A percentile compares a stretch with the other conserved stretches of the same genome.
Evolutionary conservation across 1,140 invertebrate genomes (phyloP).

Genomic region (Penaeus indicus): DNA sequence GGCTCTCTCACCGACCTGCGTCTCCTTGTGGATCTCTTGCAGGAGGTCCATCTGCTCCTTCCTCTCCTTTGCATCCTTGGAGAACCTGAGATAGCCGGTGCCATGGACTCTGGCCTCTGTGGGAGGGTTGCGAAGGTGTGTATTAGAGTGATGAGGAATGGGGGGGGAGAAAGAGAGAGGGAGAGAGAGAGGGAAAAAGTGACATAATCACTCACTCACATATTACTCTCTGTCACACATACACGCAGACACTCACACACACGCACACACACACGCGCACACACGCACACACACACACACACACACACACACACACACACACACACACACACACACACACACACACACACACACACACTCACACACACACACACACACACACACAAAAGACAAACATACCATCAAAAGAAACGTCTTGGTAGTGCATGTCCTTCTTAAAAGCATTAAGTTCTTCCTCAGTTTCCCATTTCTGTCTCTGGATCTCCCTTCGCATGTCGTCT

Average conservation of each 20-base stretch:
- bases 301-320: too few species aligned
- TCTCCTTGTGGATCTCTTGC: constrained; percentile 79
- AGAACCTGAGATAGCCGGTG: constrained; percentile 90
- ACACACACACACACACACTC: too few species aligned
- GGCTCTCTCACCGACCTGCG: constrained; percentile 70
- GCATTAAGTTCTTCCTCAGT: constrained; percentile 68
- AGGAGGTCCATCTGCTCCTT: constrained; percentile 81
- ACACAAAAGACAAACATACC: constrained; percentile 16
- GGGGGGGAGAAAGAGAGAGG: too few species aligned
- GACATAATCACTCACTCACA: too few species aligned
- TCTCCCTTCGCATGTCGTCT: constrained; percentile 70
- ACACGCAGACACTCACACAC: too few species aligned
- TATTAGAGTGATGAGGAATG: neutral
- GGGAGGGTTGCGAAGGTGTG: constrained; percentile 67
- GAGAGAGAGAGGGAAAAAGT: too few species aligned
- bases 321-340: too few species aligned
- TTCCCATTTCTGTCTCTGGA: constrained; percentile 72
- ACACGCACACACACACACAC: too few species aligned
- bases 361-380: constrained; percentile 62
- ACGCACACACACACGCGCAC: too few species aligned
- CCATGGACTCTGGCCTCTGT: constrained; percentile 89
- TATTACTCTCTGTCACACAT: too few species aligned
- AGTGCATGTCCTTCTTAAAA: constrained; percentile 69
- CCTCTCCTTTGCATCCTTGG: constrained; percentile 83
- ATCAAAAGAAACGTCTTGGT: constrained; percentile 70